A percentile compares a stretch with the other conserved stretches of the same genome.
Evolutionary conservation across 2,113 vertebrate genomes (phyloP).

Genomic region (Pseudopodoces humilis): DNA sequence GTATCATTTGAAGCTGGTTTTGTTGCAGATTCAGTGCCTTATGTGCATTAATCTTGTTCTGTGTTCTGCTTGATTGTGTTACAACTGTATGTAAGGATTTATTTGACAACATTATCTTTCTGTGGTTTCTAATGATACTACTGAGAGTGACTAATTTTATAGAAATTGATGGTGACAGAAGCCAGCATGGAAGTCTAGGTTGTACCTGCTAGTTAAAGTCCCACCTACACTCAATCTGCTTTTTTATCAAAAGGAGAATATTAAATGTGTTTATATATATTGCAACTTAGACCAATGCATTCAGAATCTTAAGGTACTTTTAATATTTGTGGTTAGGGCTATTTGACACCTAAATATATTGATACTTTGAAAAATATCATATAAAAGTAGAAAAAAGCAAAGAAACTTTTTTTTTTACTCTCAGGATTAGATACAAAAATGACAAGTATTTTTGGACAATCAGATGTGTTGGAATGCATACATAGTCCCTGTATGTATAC

Average conservation of each 20-base stretch:
- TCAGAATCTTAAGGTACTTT: background rate
- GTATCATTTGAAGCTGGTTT: background rate
- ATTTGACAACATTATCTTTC: slow-evolving; percentile 16
- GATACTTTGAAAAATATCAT: background rate
- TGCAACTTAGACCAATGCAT: background rate
- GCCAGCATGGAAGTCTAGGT: background rate
- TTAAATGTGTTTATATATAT: background rate
- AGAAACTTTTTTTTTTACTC: background rate
- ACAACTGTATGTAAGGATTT: background rate
- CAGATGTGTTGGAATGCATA: background rate
- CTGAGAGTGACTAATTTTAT: background rate
- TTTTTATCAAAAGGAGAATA: background rate
- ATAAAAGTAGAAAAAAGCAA: background rate
- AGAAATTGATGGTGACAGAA: background rate
- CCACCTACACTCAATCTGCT: background rate
- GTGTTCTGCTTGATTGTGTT: background rate
- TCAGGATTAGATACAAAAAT: background rate
- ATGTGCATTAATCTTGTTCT: background rate
- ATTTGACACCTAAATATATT: background rate
- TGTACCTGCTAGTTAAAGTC: background rate
- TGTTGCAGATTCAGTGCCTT: background rate
- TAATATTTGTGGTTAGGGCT: background rate
- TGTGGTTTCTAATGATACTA: background rate
- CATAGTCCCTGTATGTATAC: background rate
- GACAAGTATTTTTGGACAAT: background rate